Evolutionary conservation across 2,797 vertebrate species (phyloP).

Genomic region (Parauchenoglanis ngamensis): DNA sequence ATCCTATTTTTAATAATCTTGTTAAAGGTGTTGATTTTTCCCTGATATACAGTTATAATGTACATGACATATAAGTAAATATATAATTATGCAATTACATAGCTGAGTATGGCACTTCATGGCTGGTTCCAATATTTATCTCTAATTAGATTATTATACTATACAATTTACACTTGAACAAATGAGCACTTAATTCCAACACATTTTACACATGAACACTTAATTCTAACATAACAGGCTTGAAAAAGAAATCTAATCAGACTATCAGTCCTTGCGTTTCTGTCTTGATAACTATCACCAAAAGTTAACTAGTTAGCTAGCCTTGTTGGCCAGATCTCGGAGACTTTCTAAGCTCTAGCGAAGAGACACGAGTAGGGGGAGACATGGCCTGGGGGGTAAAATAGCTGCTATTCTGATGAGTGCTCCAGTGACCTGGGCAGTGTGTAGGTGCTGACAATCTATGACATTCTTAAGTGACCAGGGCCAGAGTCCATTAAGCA

Average conservation of each 20-base stretch:
- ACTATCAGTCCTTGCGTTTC: background rate
- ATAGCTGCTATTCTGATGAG: conserved; percentile 80
- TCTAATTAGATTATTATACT: background rate
- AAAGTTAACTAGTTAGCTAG: conserved; percentile 29
- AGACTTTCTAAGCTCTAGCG: conserved; percentile 31
- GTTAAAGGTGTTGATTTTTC: background rate
- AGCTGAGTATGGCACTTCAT: background rate
- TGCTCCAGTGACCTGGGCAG: conserved; percentile 73
- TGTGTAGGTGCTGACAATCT: conserved; percentile 63
- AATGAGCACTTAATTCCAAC: background rate
- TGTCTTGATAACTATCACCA: conserved; percentile 15
- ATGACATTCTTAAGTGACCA: conserved; percentile 70
- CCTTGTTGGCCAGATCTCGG: conserved; percentile 7
- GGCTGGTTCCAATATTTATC: background rate
- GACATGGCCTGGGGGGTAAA: conserved; percentile 72
- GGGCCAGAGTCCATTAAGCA: conserved; percentile 71
- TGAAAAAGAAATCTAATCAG: background rate
- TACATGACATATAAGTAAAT: background rate
- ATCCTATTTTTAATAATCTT: background rate
- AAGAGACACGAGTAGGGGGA: conserved; percentile 63
- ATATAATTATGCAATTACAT: background rate
- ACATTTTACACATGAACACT: background rate
- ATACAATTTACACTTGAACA: background rate
- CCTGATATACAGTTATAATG: background rate
- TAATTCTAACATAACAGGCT: background rate